These are phyloP conservation scores for Clinocottus analis DNA, from an alignment of 2,113 vertebrate species.

Conservation along the genomic window DNA sequence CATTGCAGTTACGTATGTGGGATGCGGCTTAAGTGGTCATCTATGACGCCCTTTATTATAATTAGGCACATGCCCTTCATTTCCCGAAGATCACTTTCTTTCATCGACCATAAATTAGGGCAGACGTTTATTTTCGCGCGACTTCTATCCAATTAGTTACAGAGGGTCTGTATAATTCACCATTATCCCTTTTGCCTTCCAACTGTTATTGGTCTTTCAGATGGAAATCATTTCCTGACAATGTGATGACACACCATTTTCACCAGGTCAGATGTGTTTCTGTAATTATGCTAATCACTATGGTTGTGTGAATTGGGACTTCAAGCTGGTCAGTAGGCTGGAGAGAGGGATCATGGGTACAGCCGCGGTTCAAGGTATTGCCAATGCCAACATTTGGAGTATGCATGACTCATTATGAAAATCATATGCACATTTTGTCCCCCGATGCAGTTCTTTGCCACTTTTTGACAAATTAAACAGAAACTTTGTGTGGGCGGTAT, in stretches of 20 bases:
- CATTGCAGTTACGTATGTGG: background rate
- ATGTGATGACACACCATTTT: slow-evolving; percentile 55
- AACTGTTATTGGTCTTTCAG: slow-evolving; percentile 40
- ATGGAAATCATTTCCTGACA: slow-evolving; percentile 56
- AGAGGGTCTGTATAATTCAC: slow-evolving; percentile 40
- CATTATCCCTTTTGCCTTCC: slow-evolving; percentile 26
- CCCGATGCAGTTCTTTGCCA: background rate
- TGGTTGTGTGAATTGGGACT: slow-evolving; percentile 9
- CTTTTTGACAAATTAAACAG: background rate
- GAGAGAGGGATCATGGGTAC: slow-evolving; percentile 33
- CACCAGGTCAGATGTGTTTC: slow-evolving; percentile 51
- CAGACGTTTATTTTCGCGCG: slow-evolving; percentile 8
- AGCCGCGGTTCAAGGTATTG: slow-evolving; percentile 52
- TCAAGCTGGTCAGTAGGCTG: slow-evolving; percentile 45
- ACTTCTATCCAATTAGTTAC: slow-evolving; percentile 47
- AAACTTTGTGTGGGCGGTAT: background rate
- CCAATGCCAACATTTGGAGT: slow-evolving; percentile 27
- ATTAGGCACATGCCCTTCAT: background rate
- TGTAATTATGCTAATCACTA: slow-evolving; percentile 73
- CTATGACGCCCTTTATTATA: background rate
- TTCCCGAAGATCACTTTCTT: background rate
- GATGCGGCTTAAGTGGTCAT: background rate
- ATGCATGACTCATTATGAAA: slow-evolving; percentile 19
- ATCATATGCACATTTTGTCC: background rate
- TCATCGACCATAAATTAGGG: slow-evolving; percentile 1